These are phyloP conservation scores for Micropterix aruncella DNA, from an alignment of 2,888 invertebrate species.

Conservation along the genomic window DNA sequence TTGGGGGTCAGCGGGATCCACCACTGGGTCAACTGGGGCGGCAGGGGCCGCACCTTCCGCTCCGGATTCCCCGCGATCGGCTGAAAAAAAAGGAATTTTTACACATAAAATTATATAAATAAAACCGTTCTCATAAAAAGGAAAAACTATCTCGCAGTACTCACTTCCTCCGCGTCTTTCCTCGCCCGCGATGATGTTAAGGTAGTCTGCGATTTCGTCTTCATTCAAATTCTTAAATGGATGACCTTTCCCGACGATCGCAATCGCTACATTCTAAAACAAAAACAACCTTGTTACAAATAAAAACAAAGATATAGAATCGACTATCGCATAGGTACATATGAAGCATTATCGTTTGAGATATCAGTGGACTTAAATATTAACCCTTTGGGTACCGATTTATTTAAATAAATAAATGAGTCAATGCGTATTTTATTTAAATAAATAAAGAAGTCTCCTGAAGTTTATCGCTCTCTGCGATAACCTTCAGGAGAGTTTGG, in stretches of 20 bases:
- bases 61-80: background rate
- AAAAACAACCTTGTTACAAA: conserved; percentile 6
- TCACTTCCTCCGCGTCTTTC: conserved; percentile 24
- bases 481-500: no score
- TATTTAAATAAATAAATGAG: background rate
- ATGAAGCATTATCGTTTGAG: background rate
- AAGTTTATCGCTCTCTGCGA: no score
- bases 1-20: background rate
- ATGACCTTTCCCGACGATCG: conserved; percentile 76
- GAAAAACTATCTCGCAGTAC: background rate
- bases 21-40: background rate
- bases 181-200: conserved; percentile 32
- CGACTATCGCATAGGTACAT: background rate
- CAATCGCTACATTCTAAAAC: conserved; percentile 78
- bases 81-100: no score
- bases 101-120: background rate
- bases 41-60: background rate
- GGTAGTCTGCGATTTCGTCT: conserved; percentile 36
- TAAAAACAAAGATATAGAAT: background rate
- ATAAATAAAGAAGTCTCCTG: no score
- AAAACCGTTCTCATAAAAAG: background rate
- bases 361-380: background rate
- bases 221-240: conserved; percentile 72
- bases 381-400: no score
- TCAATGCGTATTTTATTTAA: background rate